Base-by-base conservation (phyloP, 2,113 vertebrate species). In the Marcusenius ussheri region DNA sequence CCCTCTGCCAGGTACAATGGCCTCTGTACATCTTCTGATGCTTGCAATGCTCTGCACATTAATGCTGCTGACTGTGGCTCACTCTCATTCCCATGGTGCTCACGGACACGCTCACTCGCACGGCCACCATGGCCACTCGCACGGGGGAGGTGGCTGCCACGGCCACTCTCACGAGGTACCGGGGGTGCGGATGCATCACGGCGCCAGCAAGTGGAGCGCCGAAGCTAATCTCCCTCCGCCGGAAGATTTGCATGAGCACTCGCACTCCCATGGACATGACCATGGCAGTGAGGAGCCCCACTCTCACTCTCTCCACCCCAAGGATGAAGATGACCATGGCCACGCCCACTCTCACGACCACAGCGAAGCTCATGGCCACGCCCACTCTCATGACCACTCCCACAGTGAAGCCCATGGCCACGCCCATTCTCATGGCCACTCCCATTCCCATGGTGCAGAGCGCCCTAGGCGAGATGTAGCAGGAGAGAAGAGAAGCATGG, bases 151-250 rank as follows among this genome's bases (percentile, higher is more conserved):
- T 0, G 94, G 94, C 11, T 89, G 93, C 84, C 93, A 96, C 0
- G 92, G 87, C 5, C 95, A 96, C 27, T 89, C 91, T 3, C 94
- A 95, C 1, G 95, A 91, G 27, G 62, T 45, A 0, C 91, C 92
- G 1, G 90, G 92, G 70, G 94, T 91, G 88, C 96, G 94, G 92
- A 94, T 96, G 95, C 95, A 95, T 88, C 96, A 96, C 0, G 96
- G 95, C 5, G 95, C 96, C 0, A 96, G 95, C 94, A 96, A 96
- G 92, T 96, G 95, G 95, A 96, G 94, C n/a, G 95, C 95, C 0
- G 94, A 95, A 89, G 96, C 96, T 58, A 96, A 96, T 91, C 1
- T 96, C 8, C 91, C 92, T 0, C 0, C 62, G 0, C 8, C 89
- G 31, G 95, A 96, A 53, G 92, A 94, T 21, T 84, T 1, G 47